phyloP scores from a whole-genome alignment of 2,113 vertebrate genomes.

The Microtus pennsylvanicus region DNA sequence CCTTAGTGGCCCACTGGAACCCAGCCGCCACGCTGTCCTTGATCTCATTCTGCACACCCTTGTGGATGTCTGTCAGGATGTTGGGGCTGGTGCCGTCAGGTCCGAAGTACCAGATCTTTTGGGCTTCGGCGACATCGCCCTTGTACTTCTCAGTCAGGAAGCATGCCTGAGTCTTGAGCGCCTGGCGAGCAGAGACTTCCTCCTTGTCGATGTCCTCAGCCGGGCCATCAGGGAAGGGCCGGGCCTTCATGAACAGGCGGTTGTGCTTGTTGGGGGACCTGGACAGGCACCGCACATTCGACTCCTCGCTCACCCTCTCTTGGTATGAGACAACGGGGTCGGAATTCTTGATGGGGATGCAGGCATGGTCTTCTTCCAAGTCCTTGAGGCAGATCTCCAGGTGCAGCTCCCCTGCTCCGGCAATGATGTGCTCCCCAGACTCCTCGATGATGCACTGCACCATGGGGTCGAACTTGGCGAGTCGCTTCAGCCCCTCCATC shows the following conservation, averaged over 20 bases:
- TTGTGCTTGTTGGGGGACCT: constrained; percentile 99
- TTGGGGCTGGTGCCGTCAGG: too few species aligned
- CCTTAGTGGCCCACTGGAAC: constrained; percentile 80
- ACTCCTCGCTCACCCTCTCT: constrained; percentile 93
- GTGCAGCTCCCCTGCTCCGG: constrained; percentile 96
- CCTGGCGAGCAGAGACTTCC: too few species aligned
- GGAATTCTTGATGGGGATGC: constrained; percentile 98
- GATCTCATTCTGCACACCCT: too few species aligned
- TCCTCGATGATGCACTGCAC: constrained; percentile 99
- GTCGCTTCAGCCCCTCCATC: constrained; percentile 96
- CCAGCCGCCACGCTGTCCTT: too few species aligned
- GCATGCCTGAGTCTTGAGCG: too few species aligned
- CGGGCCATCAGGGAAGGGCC: too few species aligned
- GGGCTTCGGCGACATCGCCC: too few species aligned
- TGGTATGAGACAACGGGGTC: constrained; percentile 98
- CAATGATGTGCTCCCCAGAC: constrained; percentile 97
- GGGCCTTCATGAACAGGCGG: constrained; percentile 83
- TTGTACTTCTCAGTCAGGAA: too few species aligned
- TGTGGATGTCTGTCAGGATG: too few species aligned
- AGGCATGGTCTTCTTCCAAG: constrained; percentile 96
- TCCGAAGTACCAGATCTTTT: too few species aligned
- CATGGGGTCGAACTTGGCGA: constrained; percentile 98
- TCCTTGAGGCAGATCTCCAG: constrained; percentile 98
- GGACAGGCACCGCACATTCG: constrained; percentile 92
- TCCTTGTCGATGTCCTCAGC: too few species aligned